Percentiles rank a stretch among this genome's conserved stretches.
phyloP scores from a whole-genome alignment of 2,113 vertebrate genomes.

The Abramis brama region DNA sequence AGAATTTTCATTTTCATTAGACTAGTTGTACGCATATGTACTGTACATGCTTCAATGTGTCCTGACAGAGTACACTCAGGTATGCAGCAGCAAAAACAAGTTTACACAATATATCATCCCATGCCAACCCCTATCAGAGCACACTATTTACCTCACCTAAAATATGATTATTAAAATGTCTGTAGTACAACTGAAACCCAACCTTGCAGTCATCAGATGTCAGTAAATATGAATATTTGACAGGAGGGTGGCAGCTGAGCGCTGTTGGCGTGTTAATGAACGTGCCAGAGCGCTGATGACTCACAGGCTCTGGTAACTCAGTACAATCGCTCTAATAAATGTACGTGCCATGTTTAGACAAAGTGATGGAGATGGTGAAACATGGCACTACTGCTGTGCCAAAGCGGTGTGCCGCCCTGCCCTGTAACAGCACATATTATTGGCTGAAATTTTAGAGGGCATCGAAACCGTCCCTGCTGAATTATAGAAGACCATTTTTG shows the following conservation, averaged over 20 bases:
- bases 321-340: slow-evolving; percentile 31
- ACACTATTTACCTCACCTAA: not conserved
- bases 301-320: slow-evolving; percentile 43
- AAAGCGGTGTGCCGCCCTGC: slow-evolving; percentile 26
- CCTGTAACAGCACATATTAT: slow-evolving; percentile 70
- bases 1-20: not conserved
- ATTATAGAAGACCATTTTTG: slow-evolving; percentile 72
- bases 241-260: slow-evolving; percentile 26
- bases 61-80: not conserved
- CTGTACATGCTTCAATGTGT: not conserved
- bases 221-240: slow-evolving; percentile 41
- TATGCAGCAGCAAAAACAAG: slow-evolving; percentile 8
- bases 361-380: slow-evolving; percentile 46
- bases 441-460: slow-evolving; percentile 72
- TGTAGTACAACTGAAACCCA: not conserved
- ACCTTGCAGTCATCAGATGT: slow-evolving; percentile 34
- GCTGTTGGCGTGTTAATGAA: slow-evolving; percentile 32
- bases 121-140: not conserved
- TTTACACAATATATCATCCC: not conserved
- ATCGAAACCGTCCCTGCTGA: slow-evolving; percentile 67
- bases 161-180: slow-evolving; percentile 35
- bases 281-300: slow-evolving; percentile 34
- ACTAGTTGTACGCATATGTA: not conserved
- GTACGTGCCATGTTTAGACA: slow-evolving; percentile 47
- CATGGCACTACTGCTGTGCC: slow-evolving; percentile 16